These are phyloP conservation scores for Motacilla tschutschensis DNA, from an alignment of 2,113 vertebrate species.

Conservation along the genomic window DNA sequence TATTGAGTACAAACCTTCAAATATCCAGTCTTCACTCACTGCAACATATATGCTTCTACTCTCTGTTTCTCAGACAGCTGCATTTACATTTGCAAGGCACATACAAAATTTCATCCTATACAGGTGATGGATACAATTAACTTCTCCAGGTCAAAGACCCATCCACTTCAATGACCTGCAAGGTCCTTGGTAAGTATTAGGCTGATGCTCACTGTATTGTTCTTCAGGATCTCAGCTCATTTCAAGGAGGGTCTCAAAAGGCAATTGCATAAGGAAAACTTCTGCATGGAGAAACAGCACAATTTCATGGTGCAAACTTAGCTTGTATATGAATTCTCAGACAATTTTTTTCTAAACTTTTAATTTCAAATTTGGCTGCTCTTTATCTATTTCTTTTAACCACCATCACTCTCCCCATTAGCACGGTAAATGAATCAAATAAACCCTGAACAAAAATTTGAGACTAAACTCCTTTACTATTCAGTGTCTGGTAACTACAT, in stretches of 20 bases:
- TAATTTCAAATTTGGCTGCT: neutral
- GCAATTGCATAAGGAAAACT: neutral
- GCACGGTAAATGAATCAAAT: neutral
- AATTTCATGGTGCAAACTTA: no score
- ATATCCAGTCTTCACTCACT: neutral
- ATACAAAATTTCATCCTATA: neutral
- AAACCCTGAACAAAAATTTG: neutral
- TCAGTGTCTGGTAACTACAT: neutral
- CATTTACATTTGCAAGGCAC: neutral
- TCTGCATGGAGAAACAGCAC: neutral
- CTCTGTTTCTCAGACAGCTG: neutral
- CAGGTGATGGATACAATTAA: neutral
- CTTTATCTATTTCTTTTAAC: neutral
- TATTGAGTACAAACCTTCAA: neutral
- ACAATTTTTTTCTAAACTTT: neutral
- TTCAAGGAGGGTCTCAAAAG: neutral
- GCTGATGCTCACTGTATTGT: neutral
- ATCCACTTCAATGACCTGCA: neutral
- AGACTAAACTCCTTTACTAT: neutral
- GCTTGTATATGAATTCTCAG: neutral
- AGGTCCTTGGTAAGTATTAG: neutral
- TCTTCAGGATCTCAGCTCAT: neutral
- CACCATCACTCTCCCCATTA: rapidly evolving
- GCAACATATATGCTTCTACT: neutral
- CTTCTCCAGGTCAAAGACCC: neutral